Percentiles rank a stretch among this genome's conserved stretches.
phyloP scores from a whole-genome alignment of 2,888 invertebrate species.

The Amphipoea lucens region DNA sequence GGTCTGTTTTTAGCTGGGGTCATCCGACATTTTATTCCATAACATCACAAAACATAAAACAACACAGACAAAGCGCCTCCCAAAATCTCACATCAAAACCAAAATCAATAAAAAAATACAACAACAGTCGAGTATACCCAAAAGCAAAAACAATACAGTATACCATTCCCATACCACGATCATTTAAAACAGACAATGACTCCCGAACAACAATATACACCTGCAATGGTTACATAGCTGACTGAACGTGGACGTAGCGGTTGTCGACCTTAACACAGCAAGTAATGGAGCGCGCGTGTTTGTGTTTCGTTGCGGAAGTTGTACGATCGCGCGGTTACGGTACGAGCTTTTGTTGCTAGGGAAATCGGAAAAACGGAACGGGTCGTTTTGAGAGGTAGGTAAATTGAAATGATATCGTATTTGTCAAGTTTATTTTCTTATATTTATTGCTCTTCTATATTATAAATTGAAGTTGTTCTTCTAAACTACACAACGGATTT shows the following conservation, averaged over 20 bases:
- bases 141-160: constrained; percentile 13
- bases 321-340: constrained; percentile 20
- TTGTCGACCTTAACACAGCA: constrained; percentile 57
- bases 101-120: background rate
- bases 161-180: background rate
- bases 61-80: too few relatives aligned
- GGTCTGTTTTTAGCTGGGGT: background rate
- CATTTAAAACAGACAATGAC: constrained; percentile 5
- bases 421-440: background rate
- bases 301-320: constrained; percentile 41
- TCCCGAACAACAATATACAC: constrained; percentile 9
- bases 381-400: background rate
- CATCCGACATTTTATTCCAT: background rate
- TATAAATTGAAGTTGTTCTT: background rate
- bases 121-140: constrained; percentile 16
- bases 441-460: background rate
- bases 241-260: constrained; percentile 46
- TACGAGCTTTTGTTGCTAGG: constrained; percentile 39
- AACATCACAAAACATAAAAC: too few relatives aligned
- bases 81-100: background rate
- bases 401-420: constrained; percentile 6
- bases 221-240: constrained; percentile 54
- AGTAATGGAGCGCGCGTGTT: constrained; percentile 57
- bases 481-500: background rate
- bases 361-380: background rate